Evolutionary conservation across 2,888 invertebrate genomes (phyloP).

Genomic region (Crocallis elinguaria): DNA sequence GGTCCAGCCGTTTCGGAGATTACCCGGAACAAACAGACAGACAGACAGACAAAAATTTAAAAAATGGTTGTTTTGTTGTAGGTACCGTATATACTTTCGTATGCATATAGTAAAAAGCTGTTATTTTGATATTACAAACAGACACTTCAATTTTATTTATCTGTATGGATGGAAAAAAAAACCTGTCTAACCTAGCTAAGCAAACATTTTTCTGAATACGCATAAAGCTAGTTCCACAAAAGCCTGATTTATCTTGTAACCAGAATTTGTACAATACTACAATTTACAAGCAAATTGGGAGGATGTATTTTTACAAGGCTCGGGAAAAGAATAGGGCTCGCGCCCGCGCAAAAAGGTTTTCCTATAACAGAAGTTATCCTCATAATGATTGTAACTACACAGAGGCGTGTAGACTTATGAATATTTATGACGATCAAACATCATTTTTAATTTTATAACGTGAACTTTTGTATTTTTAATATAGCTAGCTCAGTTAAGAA

Average conservation of each 20-base stretch:
- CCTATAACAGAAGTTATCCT: conserved; percentile 30
- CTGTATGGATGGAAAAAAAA: not conserved
- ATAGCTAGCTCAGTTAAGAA: too few relatives aligned
- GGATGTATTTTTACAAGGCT: conserved; percentile 22
- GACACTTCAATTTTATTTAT: too few relatives aligned
- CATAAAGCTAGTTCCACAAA: conserved; percentile 1
- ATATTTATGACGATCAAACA: not conserved
- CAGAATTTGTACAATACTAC: conserved; percentile 11
- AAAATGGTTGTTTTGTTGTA: too few relatives aligned
- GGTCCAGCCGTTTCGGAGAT: too few relatives aligned
- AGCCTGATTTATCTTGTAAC: conserved; percentile 15
- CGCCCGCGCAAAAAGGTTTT: conserved; percentile 20
- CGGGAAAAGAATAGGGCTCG: conserved; percentile 2
- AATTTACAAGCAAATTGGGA: conserved; percentile 32
- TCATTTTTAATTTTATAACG: not conserved
- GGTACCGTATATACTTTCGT: too few relatives aligned
- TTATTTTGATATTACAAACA: too few relatives aligned
- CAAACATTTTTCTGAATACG: not conserved
- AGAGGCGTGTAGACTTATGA: conserved; percentile 5
- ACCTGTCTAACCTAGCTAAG: too few relatives aligned
- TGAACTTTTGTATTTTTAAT: too few relatives aligned
- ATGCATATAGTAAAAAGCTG: too few relatives aligned
- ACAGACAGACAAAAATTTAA: too few relatives aligned
- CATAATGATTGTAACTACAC: conserved; percentile 28
- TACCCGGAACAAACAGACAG: too few relatives aligned